Evolutionary conservation across 2,797 vertebrate species (phyloP), one percentile per base, ranked within the genome.

Genomic region (Gallirallus australis): DNA sequence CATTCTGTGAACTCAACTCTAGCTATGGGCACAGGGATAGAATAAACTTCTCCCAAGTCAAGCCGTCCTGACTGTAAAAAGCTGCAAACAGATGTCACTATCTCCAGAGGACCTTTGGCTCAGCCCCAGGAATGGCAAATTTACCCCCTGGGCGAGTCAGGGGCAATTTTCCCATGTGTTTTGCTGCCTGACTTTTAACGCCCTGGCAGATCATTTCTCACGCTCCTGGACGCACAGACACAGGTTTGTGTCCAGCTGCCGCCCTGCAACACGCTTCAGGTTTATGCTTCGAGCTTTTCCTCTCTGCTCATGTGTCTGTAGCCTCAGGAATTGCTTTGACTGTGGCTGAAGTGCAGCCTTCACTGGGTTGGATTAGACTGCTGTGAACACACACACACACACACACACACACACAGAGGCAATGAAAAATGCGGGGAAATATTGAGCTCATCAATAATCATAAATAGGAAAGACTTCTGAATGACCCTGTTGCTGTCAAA

Each of bases 261-360:
- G 16, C 47, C 0, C 0, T 7, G 6, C 63, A 77, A 20, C 9
- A 1, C 0, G 4, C 6, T 65, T 35, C 11, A 20, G 42, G 73
- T 42, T 69, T 73, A 15, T 8, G 21, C n/a, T 42, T 59, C 3
- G 2, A 80, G 45, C 37, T 91, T 71, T 71, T 11, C 28, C 19
- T 79, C 28, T 50, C 59, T 56, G 70, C 48, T 92, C 6, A 6
- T 18, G 3, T 16, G 19, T 59, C 37, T 19, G 3, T 9, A 69
- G 15, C 35, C 70, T 77, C 66, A 56, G 52, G 40, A 27, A 4
- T 2, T 75, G 12, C 50, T 84, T 77, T 64, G 24, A 0, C 30
- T 89, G 47, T 20, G 54, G 18, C 20, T 21, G 35, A 70, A 8
- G 15, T 35, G 8, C n/a, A 37, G 2, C 11, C 6, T 59, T 73